Base-by-base conservation (phyloP, 2,797 vertebrate species). In the Phyllotis vaccarum region DNA sequence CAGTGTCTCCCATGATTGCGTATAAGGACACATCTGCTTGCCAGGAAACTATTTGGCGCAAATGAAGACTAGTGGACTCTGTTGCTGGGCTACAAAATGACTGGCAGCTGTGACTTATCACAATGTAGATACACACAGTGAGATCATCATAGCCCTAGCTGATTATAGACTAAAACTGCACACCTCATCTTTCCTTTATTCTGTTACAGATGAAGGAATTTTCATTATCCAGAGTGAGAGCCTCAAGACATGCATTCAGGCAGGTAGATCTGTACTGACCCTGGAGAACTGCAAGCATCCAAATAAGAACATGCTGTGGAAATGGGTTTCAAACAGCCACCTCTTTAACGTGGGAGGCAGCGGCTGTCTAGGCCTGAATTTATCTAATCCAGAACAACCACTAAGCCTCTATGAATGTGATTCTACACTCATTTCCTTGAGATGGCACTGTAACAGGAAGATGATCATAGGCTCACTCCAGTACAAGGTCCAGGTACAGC, bases 291-390 rank as follows among this genome's bases (percentile, higher is more conserved):
- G 99, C 1, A 54, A 98, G 78, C 98, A 89, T 14, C 98, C 98
- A 16, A 99, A 99, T 0, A 96, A 98, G 16, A 70, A 97, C 95
- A 99, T 99, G 99, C 97, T 99, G 12, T 99, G 99, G 99, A 99
- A 99, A 98, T 99, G 99, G 99, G 99, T 99, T 21, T 99, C 99
- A 66, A 98, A 98, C n/a, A 98, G 97, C 86, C 99, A 97, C 14
- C 99, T 99, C 72, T 99, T 99, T 97, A 99, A 99, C 86, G 24
- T 99, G 43, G 99, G 99, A 91, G 98, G 98, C 96, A 99, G 98
- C 62, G 97, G 96, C 60, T 99, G 99, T 90, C 98, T 99, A 1
- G 99, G 99, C 68, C 98, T 99, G 94, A 99, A 99, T 93, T 86
- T 98, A 34, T 99, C 98, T 0, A 97, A 98, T 58, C 66, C 96